Base-by-base conservation (phyloP, 2,797 vertebrate species). In the Mormyrops attenuatus region DNA sequence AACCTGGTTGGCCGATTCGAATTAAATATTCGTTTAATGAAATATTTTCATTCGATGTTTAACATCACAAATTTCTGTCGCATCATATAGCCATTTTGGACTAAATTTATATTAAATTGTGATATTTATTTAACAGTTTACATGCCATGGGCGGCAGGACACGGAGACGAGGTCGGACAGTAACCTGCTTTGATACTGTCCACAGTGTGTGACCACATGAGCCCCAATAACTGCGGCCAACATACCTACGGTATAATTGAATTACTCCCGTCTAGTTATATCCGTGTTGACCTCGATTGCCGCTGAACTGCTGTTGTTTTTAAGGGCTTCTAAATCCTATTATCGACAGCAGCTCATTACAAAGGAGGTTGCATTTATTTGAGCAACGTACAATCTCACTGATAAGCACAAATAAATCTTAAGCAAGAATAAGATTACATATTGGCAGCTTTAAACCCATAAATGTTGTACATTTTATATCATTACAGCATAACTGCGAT, bases 171-270 rank as follows among this genome's bases (percentile, higher is more conserved):
- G 26, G 90, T 55, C 90, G 91, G 90, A 91, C 89, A 87, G 87
- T 94, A 94, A 95, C 94, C 94, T 91, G 80, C 92, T 94, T 92
- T 94, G 93, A 94, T 91, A 90, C 90, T 11, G 85, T 88, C 88
- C 89, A 80, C 60, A 7, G 88, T 22, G 26, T 3, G 52, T 20
- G 13, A 26, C 44, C 20, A 15, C 15, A 49, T 22, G 7, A 20
- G 49, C 13, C 34, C 38, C 49, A 17, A 50, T n/a, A 57, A 30
- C 55, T 13, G 7, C 15, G 15, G 52, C 69, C 69, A 77, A 20
- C 41, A 38, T 41, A 41, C 47, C 84, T 30, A 15, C 22, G 38
- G 22, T 53, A 34, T 86, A 30, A 55, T 50, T 55, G 22, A 85
- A 53, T 85, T 49, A 53, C 84, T 53, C 22, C 49, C n/a, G 84